Conservation (phyloP, 2,888 invertebrate species). For the Sacculina carcini region DNA sequence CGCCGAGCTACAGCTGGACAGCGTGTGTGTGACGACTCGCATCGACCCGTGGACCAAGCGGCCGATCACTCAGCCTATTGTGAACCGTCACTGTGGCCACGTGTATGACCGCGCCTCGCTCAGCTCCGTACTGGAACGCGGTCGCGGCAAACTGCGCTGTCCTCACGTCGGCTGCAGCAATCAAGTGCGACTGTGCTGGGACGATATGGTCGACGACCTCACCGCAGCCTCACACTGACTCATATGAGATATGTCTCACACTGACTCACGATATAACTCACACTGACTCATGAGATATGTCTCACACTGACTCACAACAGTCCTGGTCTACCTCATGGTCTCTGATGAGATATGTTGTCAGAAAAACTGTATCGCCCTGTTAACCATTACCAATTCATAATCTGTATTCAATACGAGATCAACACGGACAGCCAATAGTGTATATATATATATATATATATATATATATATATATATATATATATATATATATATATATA, state of each 20-base stretch:
- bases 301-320: no score
- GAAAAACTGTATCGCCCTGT: no score
- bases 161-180: not conserved
- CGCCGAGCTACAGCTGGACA: not conserved
- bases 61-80: not conserved
- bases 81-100: not conserved
- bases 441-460: not conserved
- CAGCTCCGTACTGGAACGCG: not conserved
- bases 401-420: not conserved
- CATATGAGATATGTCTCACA: no score
- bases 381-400: no score
- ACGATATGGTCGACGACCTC: not conserved
- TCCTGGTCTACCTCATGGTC: no score
- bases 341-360: no score
- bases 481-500: not conserved
- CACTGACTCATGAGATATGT: no score
- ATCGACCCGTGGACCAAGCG: not conserved
- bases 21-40: no score
- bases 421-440: not conserved
- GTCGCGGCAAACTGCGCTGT: not conserved
- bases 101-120: not conserved
- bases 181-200: not conserved
- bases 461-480: not conserved
- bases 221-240: no score
- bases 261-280: no score